Conservation (phyloP, 1,140 invertebrate species). For the Venustaconcha ellipsiformis region DNA sequence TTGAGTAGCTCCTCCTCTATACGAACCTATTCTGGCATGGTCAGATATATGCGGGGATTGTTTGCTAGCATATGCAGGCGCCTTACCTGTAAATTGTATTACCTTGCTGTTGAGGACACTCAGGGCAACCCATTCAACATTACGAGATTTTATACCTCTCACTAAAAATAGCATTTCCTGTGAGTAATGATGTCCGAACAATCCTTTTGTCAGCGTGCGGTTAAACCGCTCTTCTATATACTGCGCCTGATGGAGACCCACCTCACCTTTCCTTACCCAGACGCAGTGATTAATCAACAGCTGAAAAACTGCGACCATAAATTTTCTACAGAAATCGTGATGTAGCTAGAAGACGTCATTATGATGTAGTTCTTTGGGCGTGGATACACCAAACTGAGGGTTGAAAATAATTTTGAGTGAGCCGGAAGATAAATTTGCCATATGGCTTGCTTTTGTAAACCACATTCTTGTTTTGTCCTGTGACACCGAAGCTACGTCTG, state of each 20-base stretch:
- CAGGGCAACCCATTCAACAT: conserved; percentile 2
- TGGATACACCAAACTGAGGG: conserved; percentile 10
- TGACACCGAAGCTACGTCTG: conserved; percentile 8
- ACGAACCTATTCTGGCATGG: neutral
- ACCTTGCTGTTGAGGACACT: conserved; percentile 26
- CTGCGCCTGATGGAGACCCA: conserved; percentile 18
- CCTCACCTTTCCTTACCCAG: conserved; percentile 1
- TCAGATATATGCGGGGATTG: neutral
- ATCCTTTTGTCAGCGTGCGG: too few relatives aligned
- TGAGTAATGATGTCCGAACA: neutral
- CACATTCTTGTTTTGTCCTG: conserved; percentile 5
- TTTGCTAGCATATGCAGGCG: conserved; percentile 27
- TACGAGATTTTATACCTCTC: conserved; percentile 3
- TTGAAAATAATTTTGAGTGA: conserved; percentile 8
- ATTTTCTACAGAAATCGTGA: conserved; percentile 20
- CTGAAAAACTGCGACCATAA: conserved; percentile 16
- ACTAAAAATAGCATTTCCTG: neutral
- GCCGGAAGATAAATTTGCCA: conserved; percentile 28
- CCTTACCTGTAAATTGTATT: conserved; percentile 22
- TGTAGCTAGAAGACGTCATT: conserved; percentile 24
- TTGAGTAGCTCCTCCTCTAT: neutral
- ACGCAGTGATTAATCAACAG: conserved; percentile 22
- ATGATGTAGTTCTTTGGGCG: conserved; percentile 25
- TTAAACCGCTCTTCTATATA: neutral
- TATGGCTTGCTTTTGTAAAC: conserved; percentile 27